Conservation (phyloP, 2,113 vertebrate species). For the Vulpes vulpes region DNA sequence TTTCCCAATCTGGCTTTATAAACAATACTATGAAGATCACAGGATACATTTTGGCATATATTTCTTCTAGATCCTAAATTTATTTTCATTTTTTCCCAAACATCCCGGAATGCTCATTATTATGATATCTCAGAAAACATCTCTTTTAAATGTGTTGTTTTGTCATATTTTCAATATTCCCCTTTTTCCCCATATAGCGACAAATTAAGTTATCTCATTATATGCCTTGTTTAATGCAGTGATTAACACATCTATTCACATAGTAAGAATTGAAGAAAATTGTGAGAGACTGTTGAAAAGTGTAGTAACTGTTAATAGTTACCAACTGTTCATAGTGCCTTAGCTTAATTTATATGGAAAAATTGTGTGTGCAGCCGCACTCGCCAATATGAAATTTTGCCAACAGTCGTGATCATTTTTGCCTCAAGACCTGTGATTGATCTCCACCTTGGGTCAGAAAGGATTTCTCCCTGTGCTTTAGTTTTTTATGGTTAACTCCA, state of each 20-base stretch:
- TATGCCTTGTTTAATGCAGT: conserved; percentile 71
- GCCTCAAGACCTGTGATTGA: background rate
- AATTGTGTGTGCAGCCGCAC: background rate
- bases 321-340: conserved; percentile 75
- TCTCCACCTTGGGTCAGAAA: conserved; percentile 17
- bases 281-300: conserved; percentile 59
- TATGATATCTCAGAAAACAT: background rate
- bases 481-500: background rate
- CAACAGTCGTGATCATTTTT: background rate
- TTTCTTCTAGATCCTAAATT: background rate
- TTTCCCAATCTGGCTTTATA: background rate
- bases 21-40: rapidly evolving
- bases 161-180: conserved; percentile 14
- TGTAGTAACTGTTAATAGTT: conserved; percentile 74
- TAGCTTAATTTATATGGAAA: conserved; percentile 36
- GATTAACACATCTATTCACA: conserved; percentile 77
- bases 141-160: background rate
- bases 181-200: background rate
- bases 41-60: background rate
- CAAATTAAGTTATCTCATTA: conserved; percentile 57
- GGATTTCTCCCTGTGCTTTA: background rate
- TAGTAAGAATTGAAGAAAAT: conserved; percentile 59
- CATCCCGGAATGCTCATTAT: background rate
- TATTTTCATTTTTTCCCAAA: background rate
- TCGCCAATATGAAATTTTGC: background rate